Conservation (phyloP, 2,797 vertebrate species). For the Heteromormyrus szaboi region DNA sequence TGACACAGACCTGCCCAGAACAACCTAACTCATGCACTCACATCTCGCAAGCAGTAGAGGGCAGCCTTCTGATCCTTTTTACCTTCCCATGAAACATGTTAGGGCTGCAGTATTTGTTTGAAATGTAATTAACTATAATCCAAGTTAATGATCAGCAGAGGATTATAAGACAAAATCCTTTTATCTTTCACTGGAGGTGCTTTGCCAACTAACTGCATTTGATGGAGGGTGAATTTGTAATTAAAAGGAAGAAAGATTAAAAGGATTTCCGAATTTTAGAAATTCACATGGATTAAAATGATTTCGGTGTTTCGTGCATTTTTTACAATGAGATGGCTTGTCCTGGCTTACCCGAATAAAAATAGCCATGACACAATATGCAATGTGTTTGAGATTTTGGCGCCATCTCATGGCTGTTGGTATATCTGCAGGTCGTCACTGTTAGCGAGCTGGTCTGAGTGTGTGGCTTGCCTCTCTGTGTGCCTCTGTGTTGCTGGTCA, state of each 20-base stretch:
- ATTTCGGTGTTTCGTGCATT: neutral
- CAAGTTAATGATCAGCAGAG: constrained; percentile 29
- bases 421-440: neutral
- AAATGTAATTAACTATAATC: constrained; percentile 15
- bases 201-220: constrained; percentile 28
- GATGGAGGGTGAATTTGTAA: constrained; percentile 27
- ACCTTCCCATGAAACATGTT: neutral
- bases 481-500: neutral
- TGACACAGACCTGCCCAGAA: neutral
- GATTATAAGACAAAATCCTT: constrained; percentile 36
- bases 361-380: neutral
- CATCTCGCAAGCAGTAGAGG: neutral
- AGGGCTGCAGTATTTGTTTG: neutral
- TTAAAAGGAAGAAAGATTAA: constrained; percentile 35
- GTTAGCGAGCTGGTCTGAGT: neutral
- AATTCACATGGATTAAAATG: constrained; percentile 3
- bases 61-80: neutral
- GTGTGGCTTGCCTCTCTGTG: neutral
- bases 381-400: constrained; percentile 24
- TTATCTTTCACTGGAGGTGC: constrained; percentile 35
- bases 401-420: constrained; percentile 37
- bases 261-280: constrained; percentile 28
- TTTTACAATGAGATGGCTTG: neutral
- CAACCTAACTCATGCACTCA: neutral
- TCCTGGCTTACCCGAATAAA: neutral